Conservation (phyloP, 2,888 invertebrate species). For the Luperina nickerlii region DNA sequence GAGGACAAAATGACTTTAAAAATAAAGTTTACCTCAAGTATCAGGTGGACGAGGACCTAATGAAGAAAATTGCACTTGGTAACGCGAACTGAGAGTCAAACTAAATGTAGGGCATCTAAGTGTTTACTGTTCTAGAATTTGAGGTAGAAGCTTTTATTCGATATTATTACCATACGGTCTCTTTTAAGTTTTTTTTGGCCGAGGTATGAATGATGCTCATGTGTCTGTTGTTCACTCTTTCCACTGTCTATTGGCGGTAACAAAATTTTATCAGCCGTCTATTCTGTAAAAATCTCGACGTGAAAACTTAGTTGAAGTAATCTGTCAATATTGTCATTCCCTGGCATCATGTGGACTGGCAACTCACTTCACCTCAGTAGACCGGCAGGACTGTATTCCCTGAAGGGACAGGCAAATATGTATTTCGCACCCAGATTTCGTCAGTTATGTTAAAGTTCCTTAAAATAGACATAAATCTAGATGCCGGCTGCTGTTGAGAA, state of each 20-base stretch:
- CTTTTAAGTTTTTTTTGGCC: background rate
- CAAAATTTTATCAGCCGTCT: background rate
- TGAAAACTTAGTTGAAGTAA: background rate
- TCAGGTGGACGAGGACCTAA: slow-evolving; percentile 10
- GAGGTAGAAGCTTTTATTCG: background rate
- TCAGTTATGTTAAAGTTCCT: background rate
- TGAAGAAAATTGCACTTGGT: slow-evolving; percentile 24
- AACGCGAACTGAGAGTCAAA: slow-evolving; percentile 9
- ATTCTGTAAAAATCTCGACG: background rate
- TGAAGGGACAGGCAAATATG: background rate
- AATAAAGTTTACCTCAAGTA: slow-evolving; percentile 14
- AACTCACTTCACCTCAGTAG: background rate
- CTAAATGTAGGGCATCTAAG: background rate
- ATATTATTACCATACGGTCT: too few relatives aligned
- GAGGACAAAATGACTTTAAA: slow-evolving; percentile 11
- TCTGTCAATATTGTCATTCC: background rate
- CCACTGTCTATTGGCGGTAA: background rate
- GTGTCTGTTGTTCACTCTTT: background rate
- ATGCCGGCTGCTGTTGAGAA: background rate
- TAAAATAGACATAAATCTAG: background rate
- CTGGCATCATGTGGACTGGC: background rate
- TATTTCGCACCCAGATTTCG: background rate
- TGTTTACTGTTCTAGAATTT: background rate
- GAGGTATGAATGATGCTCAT: background rate
- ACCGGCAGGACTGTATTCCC: background rate